These are phyloP conservation scores for Pocillopora damicornis DNA, from an alignment of 64 coral and sea anemone species.

Conservation along the genomic window DNA sequence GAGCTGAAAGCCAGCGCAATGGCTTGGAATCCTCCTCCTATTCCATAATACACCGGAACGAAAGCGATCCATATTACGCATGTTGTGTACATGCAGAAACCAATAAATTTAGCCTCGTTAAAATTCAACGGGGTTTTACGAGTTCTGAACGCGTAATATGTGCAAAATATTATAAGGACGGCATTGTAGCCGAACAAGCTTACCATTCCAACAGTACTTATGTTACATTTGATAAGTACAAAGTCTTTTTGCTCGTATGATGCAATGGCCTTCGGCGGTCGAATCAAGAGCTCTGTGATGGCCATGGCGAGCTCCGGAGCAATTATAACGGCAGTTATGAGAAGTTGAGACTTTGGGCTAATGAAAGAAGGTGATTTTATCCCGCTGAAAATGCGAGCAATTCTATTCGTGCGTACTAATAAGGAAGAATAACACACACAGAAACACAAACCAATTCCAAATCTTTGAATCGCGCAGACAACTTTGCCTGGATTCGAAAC, in stretches of 20 bases:
- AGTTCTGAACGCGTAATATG: conserved; percentile 82
- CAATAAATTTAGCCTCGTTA: conserved; percentile 91
- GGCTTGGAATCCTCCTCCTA: conserved; percentile 35
- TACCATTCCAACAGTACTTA: conserved; percentile 16
- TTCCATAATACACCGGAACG: conserved; percentile 76
- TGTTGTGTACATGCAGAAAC: conserved; percentile 87
- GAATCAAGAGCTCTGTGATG: conserved; percentile 46
- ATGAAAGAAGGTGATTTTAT: conserved; percentile 69
- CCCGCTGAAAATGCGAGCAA: conserved; percentile 87
- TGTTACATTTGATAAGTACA: conserved; percentile 59
- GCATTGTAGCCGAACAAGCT: conserved; percentile 67
- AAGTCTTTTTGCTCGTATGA: conserved; percentile 22
- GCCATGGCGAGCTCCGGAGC: conserved; percentile 57
- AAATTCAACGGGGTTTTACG: conserved; percentile 86
- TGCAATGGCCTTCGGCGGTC: conserved; percentile 9
- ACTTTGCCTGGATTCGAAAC: conserved; percentile 23
- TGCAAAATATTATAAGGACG: conserved; percentile 72
- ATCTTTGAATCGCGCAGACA: conserved; percentile 65
- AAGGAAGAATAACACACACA: conserved; percentile 78
- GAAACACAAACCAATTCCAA: conserved; percentile 70
- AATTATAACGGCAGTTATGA: conserved; percentile 67
- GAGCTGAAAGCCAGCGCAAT: conserved; percentile 56
- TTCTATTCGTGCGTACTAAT: conserved; percentile 88
- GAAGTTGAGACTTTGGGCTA: conserved; percentile 70
- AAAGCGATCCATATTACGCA: conserved; percentile 89